These are phyloP conservation scores for Synergus umbraculus DNA, from an alignment of 2,888 invertebrate genomes.

Conservation along the genomic window DNA sequence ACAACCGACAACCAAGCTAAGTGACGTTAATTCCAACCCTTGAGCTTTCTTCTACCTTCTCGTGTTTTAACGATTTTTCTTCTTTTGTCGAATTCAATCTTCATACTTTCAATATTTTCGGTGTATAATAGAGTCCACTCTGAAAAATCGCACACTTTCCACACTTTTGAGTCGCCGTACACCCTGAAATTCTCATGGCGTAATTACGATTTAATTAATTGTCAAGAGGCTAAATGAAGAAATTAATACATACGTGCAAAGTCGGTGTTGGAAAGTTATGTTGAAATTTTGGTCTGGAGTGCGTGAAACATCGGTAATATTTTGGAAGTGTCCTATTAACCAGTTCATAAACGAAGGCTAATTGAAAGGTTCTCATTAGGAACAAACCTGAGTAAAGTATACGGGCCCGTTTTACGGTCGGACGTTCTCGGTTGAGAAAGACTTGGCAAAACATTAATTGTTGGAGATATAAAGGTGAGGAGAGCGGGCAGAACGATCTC, in stretches of 20 bases:
- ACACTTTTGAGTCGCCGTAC: no score
- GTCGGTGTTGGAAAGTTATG: not conserved
- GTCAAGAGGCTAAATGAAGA: not conserved
- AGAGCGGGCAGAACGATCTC: constrained; percentile 22
- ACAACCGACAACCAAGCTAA: constrained; percentile 1
- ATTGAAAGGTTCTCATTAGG: constrained; percentile 28
- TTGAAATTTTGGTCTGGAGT: not conserved
- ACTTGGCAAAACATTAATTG: constrained; percentile 42
- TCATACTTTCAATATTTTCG: not conserved
- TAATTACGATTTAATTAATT: not conserved
- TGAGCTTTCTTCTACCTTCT: not conserved
- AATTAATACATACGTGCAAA: not conserved
- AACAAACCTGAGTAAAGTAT: not conserved
- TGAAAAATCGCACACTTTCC: no score
- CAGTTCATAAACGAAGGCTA: constrained; percentile 7
- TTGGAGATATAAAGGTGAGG: constrained; percentile 31
- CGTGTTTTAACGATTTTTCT: not conserved
- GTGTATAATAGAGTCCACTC: no score
- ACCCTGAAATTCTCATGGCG: not conserved
- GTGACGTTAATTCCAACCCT: constrained; percentile 10
- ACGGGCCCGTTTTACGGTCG: not conserved
- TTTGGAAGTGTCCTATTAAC: constrained; percentile 11
- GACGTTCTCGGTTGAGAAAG: constrained; percentile 17
- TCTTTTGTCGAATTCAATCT: not conserved
- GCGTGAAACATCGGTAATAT: constrained; percentile 9